Conservation (phyloP, 1,140 invertebrate species). For the Polyergus mexicanus region DNA sequence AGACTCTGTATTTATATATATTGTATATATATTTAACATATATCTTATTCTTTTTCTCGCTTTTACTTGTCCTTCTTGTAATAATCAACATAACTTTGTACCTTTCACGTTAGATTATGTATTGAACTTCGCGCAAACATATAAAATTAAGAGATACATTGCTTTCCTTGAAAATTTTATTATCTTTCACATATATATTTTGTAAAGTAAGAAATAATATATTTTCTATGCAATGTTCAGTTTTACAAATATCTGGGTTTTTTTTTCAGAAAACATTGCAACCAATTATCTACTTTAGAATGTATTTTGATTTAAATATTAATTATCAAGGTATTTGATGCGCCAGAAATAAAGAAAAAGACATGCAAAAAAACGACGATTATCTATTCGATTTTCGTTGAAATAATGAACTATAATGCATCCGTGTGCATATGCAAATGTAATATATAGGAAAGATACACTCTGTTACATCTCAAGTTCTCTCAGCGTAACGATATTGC, state of each 20-base stretch:
- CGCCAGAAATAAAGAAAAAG: background rate
- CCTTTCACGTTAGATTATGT: conserved; percentile 36
- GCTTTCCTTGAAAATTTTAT: background rate
- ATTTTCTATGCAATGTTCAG: background rate
- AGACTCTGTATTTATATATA: background rate
- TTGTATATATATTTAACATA: background rate
- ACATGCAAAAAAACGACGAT: background rate
- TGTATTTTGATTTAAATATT: background rate
- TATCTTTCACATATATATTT: background rate
- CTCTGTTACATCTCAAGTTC: conserved; percentile 1
- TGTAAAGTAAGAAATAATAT: too few species aligned
- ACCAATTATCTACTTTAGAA: background rate
- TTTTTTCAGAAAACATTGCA: background rate
- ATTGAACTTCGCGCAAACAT: conserved; percentile 13
- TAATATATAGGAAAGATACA: conserved; percentile 2
- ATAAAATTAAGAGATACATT: background rate
- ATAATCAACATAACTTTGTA: conserved; percentile 24
- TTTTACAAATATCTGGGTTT: background rate
- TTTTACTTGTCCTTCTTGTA: conserved; percentile 41
- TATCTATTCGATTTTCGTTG: conserved; percentile 1
- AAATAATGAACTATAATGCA: conserved; percentile 4
- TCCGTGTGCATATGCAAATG: background rate
- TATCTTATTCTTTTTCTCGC: conserved; percentile 27
- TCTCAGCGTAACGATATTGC: conserved; percentile 11
- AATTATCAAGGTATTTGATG: background rate